Conservation (phyloP, 2,888 invertebrate genomes). For the Spisula subtruncata region DNA sequence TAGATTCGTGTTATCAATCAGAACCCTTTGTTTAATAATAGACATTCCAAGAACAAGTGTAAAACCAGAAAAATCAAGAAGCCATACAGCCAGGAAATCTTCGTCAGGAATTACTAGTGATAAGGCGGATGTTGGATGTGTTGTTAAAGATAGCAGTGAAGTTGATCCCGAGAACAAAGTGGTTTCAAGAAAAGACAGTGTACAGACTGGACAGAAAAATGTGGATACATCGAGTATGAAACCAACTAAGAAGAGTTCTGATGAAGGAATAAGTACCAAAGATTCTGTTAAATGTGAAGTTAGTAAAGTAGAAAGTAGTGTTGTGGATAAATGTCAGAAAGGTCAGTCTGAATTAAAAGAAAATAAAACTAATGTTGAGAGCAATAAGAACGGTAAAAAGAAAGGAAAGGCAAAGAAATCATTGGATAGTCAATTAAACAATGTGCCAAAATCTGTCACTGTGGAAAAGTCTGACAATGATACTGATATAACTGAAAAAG, state of each 20-base stretch:
- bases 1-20: conserved; percentile 37
- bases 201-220: neutral
- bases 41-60: conserved; percentile 59
- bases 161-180: neutral
- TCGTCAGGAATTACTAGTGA: neutral
- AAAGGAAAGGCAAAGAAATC: conserved; percentile 41
- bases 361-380: neutral
- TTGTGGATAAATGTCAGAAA: neutral
- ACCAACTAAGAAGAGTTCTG: neutral
- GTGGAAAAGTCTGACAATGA: neutral
- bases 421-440: neutral
- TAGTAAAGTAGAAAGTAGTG: conserved; percentile 2
- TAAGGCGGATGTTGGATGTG: neutral
- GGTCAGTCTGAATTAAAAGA: neutral
- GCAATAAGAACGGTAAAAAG: conserved; percentile 29
- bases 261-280: neutral
- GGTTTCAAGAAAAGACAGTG: neutral
- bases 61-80: conserved; percentile 41
- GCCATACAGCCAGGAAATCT: neutral
- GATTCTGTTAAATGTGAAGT: neutral
- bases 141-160: neutral
- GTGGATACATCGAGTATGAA: neutral
- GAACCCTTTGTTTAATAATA: conserved; percentile 65
- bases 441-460: neutral
- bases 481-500: neutral